Evolutionary conservation across 2,113 vertebrate genomes (phyloP).

Genomic region (Puffinus mauretanicus): DNA sequence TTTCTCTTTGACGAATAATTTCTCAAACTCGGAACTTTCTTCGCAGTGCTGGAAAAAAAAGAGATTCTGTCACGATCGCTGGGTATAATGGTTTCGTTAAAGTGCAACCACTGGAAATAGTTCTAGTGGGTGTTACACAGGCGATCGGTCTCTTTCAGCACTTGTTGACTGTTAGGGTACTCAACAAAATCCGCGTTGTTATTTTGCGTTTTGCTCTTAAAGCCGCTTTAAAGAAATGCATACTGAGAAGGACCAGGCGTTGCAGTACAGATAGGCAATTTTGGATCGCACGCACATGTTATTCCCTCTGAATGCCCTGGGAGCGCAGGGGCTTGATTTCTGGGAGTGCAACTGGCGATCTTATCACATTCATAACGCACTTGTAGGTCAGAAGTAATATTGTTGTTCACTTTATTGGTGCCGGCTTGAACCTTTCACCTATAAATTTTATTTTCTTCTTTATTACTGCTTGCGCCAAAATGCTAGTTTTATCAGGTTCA

Average conservation of each 20-base stretch:
- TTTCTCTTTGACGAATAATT: background rate
- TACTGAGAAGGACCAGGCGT: background rate
- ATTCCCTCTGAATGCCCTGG: background rate
- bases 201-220: background rate
- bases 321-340: conserved; percentile 3
- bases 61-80: background rate
- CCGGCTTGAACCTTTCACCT: conserved; percentile 6
- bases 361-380: background rate
- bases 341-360: background rate
- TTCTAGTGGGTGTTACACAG: background rate
- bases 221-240: background rate
- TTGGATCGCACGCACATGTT: background rate
- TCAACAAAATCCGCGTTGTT: background rate
- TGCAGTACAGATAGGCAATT: background rate
- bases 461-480: background rate
- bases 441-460: conserved; percentile 32
- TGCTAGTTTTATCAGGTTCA: background rate
- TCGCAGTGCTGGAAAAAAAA: background rate
- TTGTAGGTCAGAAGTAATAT: conserved; percentile 33
- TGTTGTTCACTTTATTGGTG: conserved; percentile 30
- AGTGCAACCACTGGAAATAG: background rate
- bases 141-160: conserved; percentile 5
- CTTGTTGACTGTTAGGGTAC: conserved; percentile 64
- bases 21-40: background rate
- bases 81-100: background rate